Percentiles rank a stretch among this genome's conserved stretches.
Conservation (phyloP, 2,113 vertebrate genomes). For the Calidris pugnax region DNA sequence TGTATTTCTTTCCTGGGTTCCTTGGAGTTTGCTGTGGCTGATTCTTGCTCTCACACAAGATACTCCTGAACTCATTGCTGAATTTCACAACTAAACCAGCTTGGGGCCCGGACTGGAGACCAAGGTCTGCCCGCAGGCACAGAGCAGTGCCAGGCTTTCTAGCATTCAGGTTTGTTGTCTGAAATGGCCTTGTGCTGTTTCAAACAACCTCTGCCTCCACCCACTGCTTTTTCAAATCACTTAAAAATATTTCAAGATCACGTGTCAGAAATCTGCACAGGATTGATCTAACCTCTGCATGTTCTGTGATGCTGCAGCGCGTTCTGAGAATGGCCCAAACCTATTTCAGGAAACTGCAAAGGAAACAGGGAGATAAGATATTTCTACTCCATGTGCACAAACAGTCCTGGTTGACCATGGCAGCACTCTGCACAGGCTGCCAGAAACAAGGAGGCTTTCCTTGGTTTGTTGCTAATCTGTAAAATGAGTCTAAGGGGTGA, state of each 20-base stretch:
- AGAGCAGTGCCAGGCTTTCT: background rate
- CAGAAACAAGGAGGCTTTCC: background rate
- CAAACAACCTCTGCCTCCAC: background rate
- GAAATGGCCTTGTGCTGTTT: background rate
- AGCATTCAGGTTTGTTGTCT: background rate
- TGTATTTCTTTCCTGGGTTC: background rate
- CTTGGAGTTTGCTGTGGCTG: background rate
- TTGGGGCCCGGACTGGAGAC: background rate
- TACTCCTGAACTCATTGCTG: background rate
- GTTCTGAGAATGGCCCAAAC: conserved; percentile 7
- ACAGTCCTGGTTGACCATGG: background rate
- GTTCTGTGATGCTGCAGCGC: background rate
- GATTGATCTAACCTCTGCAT: background rate
- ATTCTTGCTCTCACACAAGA: background rate
- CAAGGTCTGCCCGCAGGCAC: background rate
- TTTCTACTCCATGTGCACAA: background rate
- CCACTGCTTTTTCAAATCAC: background rate
- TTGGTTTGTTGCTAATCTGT: conserved; percentile 33
- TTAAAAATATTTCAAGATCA: background rate
- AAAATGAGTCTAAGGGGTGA: background rate
- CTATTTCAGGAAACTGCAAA: conserved; percentile 31
- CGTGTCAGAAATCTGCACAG: background rate
- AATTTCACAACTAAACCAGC: background rate
- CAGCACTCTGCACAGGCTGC: background rate
- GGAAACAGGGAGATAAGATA: conserved; percentile 44